Evolutionary conservation across 92 coral and sea anemone species (phyloP), one percentile per base, ranked within the genome.

Genomic region (Blastomussa wellsi): DNA sequence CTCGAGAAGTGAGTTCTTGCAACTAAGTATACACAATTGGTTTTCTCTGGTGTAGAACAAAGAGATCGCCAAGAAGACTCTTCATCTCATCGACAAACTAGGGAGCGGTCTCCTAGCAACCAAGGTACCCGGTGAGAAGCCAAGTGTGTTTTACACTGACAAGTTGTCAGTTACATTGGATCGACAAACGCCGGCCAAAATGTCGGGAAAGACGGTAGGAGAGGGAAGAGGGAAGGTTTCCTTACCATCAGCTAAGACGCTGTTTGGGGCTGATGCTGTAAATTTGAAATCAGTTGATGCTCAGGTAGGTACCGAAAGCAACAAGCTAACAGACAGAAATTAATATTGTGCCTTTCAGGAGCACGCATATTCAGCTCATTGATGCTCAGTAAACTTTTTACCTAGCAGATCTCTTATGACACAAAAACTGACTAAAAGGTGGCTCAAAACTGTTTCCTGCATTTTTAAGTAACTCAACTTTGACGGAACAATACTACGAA

Each of bases 121-220:
- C 13, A 95, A 93, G 78, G 87, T 88, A 19, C 77, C 81, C 15
- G 93, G 94, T 37, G 96, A 93, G 29, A 86, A 82, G 74, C 97
- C 96, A 66, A 89, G 84, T n/a, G 90, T 87, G 35, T 87, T 87
- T 39, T 68, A 80, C 12, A 76, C 93, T 7, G 83, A 84, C 37
- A 76, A 71, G 48, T 71, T 92, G 29, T 82, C 72, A 10, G 38
- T 94, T 57, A 80, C 83, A 41, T 81, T 94, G 53, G 95, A 94
- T 84, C 95, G 95, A 49, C 90, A 90, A 72, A 89, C 85, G 55
- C 93, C 95, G 9, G 89, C 69, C n/a, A 92, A 91, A 68, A 76
- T 94, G 85, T 84, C 88, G 19, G 90, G 89, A 15, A 92, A 92
- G 81, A 83, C 73, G 0, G n/a, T 92, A n/a, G 92, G 90, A 20